These are phyloP conservation scores for Hypomecis punctinalis DNA, from an alignment of 2,888 invertebrate genomes.

Conservation along the genomic window DNA sequence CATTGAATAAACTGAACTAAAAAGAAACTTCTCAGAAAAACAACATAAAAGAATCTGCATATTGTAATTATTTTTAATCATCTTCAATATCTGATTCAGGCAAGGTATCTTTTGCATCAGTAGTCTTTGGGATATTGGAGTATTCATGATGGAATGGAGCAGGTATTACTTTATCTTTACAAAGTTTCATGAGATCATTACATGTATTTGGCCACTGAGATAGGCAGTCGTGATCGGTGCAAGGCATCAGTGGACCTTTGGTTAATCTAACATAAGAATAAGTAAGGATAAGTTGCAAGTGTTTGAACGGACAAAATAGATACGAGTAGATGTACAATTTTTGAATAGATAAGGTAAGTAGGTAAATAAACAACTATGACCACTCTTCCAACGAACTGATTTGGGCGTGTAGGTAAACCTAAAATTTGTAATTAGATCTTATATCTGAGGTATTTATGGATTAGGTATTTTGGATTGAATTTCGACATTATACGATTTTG, in stretches of 20 bases:
- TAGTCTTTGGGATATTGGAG: conserved; percentile 26
- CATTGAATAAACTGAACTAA: conserved; percentile 2
- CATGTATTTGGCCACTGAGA: conserved; percentile 38
- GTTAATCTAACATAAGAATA: no score
- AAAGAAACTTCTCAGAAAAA: conserved; percentile 1
- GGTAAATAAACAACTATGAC: no score
- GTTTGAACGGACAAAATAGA: no score
- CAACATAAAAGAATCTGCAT: conserved; percentile 1
- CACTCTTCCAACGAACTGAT: no score
- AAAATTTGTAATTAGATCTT: no score
- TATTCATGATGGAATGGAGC: conserved; percentile 33
- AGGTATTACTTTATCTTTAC: conserved; percentile 38
- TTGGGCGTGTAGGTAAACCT: no score
- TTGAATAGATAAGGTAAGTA: no score
- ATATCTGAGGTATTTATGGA: no score
- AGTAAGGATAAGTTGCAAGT: no score
- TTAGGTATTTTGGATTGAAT: conserved; percentile 40
- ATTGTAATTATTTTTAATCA: conserved; percentile 9
- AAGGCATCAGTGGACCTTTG: conserved; percentile 35
- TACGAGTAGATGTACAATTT: no score
- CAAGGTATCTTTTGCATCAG: conserved; percentile 31
- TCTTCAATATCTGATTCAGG: conserved; percentile 41
- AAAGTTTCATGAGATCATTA: conserved; percentile 40
- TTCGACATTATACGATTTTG: conserved; percentile 33
- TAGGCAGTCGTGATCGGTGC: conserved; percentile 37